Evolutionary conservation across 2,888 invertebrate species (phyloP).

Genomic region (Sphecodes monilicornis): DNA sequence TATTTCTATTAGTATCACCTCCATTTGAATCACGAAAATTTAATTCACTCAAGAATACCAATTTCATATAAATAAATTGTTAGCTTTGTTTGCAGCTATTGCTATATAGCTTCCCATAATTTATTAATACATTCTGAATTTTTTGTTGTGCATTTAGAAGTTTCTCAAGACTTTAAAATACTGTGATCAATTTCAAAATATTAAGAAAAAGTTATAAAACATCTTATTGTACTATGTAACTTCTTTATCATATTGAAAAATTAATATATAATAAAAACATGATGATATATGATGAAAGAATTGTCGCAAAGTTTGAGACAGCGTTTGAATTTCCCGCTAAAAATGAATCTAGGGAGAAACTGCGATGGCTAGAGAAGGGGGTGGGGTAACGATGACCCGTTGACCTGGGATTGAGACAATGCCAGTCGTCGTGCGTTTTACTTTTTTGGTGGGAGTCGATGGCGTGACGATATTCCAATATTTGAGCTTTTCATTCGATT

Average conservation of each 20-base stretch:
- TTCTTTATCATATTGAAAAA: too few relatives aligned
- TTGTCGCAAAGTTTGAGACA: background rate
- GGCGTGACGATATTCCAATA: constrained; percentile 25
- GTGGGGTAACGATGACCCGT: constrained; percentile 55
- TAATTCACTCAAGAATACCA: background rate
- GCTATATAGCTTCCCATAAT: background rate
- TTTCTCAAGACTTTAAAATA: too few relatives aligned
- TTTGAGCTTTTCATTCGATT: constrained; percentile 21
- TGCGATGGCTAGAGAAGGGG: background rate
- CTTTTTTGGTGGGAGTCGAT: constrained; percentile 14
- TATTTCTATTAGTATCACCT: background rate
- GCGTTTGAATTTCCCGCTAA: background rate
- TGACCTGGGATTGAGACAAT: constrained; percentile 56
- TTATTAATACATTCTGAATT: too few relatives aligned
- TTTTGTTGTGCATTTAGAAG: too few relatives aligned
- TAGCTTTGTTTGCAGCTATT: too few relatives aligned
- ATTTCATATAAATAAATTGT: background rate
- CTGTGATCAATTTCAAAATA: too few relatives aligned
- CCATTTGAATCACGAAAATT: background rate
- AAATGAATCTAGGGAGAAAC: background rate
- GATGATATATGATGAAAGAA: too few relatives aligned
- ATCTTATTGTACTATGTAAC: too few relatives aligned
- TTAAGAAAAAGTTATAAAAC: too few relatives aligned
- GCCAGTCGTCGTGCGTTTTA: background rate
- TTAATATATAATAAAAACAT: too few relatives aligned